Evolutionary conservation across 2,113 vertebrate species (phyloP).

Genomic region (Kryptolebias marmoratus): DNA sequence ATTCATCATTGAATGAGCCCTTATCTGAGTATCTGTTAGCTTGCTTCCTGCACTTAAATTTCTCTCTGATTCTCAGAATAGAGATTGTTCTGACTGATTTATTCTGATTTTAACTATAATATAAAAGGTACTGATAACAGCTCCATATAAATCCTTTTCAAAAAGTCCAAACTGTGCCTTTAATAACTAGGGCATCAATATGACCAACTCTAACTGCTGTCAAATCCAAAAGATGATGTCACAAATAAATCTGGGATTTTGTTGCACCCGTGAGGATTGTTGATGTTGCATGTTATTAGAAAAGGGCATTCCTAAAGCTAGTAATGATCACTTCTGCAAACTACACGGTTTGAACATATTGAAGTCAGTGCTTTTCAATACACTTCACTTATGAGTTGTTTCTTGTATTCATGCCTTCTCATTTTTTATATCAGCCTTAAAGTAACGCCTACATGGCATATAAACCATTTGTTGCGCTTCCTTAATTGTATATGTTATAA

Average conservation of each 20-base stretch:
- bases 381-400: not conserved
- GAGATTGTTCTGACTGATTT: no score
- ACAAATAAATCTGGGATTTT: conserved; percentile 59
- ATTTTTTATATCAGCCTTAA: conserved; percentile 12
- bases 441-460: not conserved
- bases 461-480: not conserved
- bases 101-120: no score
- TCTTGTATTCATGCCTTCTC: not conserved
- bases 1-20: no score
- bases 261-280: conserved; percentile 23
- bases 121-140: no score
- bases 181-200: not conserved
- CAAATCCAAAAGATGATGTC: conserved; percentile 54
- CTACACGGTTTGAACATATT: not conserved
- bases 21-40: no score
- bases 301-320: conserved; percentile 16
- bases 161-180: not conserved
- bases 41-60: no score
- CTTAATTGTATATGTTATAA: not conserved
- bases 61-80: no score
- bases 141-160: not conserved
- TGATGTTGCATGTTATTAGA: conserved; percentile 23
- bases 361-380: not conserved
- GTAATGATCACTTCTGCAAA: conserved; percentile 10
- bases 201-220: conserved; percentile 15